Conservation (phyloP, 1,140 invertebrate genomes). For the Myzus persicae region DNA sequence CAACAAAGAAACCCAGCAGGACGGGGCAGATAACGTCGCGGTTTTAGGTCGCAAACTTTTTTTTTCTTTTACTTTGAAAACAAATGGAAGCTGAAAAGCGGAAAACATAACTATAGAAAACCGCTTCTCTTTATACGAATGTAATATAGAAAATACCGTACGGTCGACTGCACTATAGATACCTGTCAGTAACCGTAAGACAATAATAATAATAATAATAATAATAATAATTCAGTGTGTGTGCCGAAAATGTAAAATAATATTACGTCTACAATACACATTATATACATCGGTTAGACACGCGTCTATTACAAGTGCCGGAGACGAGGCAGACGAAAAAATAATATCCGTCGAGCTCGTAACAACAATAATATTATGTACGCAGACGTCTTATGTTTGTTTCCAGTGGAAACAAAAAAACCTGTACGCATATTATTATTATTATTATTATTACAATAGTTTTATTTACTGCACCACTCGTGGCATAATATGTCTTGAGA, state of each 20-base stretch:
- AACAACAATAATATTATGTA: not conserved
- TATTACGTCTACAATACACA: not conserved
- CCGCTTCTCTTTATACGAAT: not conserved
- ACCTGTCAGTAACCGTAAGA: not conserved
- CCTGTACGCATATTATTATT: not conserved
- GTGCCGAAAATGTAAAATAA: not conserved
- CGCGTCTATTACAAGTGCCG: not conserved
- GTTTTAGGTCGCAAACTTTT: not conserved
- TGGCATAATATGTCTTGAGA: not conserved
- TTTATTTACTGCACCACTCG: not conserved
- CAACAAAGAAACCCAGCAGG: not conserved
- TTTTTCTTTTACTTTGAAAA: not conserved
- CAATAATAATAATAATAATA: not conserved
- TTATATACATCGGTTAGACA: not conserved
- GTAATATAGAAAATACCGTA: not conserved
- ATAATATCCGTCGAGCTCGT: not conserved
- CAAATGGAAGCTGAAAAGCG: not conserved
- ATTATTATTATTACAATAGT: slow-evolving; percentile 3
- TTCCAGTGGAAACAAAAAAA: not conserved
- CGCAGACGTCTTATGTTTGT: not conserved
- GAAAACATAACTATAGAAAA: not conserved
- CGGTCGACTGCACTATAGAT: not conserved
- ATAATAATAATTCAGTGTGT: too few species aligned
- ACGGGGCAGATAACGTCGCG: not conserved
- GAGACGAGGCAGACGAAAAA: not conserved